These are phyloP conservation scores for Theretra japonica DNA, from an alignment of 2,888 invertebrate species.

Conservation along the genomic window DNA sequence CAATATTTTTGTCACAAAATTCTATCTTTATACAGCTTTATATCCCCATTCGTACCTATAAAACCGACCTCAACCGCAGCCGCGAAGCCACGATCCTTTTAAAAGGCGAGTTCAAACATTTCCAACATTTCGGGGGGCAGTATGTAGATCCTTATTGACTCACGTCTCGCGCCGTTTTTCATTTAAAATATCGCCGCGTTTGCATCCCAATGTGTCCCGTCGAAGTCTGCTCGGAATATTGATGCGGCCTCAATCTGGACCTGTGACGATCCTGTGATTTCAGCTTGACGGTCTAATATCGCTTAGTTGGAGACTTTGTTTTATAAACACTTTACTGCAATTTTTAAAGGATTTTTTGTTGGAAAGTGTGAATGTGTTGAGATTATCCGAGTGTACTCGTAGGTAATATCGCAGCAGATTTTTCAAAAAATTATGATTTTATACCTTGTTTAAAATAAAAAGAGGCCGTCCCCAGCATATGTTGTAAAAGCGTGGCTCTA, in stretches of 20 bases:
- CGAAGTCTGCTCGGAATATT: background rate
- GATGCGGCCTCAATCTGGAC: slow-evolving; percentile 6
- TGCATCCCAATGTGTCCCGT: slow-evolving; percentile 22
- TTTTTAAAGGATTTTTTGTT: background rate
- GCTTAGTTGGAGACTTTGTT: background rate
- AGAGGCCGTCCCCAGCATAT: too few species aligned
- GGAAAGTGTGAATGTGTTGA: too few species aligned
- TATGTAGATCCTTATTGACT: slow-evolving; percentile 25
- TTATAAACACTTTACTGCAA: background rate
- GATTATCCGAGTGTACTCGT: too few species aligned
- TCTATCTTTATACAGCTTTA: too few species aligned
- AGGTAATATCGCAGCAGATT: too few species aligned
- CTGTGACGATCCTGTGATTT: background rate
- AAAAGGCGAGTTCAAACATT: slow-evolving; percentile 1
- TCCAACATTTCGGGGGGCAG: background rate
- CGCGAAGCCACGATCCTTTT: background rate
- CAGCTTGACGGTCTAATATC: background rate
- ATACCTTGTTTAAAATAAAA: too few species aligned
- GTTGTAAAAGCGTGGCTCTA: too few species aligned
- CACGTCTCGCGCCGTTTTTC: slow-evolving; percentile 29
- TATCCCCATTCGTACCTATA: background rate
- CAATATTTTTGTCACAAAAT: background rate
- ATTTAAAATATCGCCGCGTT: slow-evolving; percentile 28
- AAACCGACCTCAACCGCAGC: background rate
- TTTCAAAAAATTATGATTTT: too few species aligned